These are phyloP conservation scores for Andrena hattorfiana DNA, from an alignment of 2,888 invertebrate genomes.

Conservation along the genomic window DNA sequence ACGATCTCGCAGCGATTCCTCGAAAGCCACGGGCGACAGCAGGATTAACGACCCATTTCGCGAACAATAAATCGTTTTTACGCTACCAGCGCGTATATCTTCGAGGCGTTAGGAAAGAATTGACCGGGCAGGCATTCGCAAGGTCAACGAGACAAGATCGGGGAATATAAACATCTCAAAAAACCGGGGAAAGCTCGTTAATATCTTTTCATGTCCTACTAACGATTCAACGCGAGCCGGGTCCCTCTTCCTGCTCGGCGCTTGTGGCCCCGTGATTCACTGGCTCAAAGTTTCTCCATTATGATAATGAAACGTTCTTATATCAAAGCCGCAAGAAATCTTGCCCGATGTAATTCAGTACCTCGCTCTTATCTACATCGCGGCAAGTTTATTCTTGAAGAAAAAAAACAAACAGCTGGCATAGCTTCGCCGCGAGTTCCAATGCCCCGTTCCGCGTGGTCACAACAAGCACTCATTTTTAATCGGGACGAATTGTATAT, in stretches of 20 bases:
- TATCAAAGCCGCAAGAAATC: background rate
- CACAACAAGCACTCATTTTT: background rate
- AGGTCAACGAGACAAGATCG: background rate
- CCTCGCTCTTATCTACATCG: background rate
- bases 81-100: background rate
- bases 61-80: conserved; percentile 6
- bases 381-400: background rate
- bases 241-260: background rate
- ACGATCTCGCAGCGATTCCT: background rate
- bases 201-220: too few species aligned
- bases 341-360: background rate
- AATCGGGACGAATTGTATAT: conserved; percentile 8
- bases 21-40: background rate
- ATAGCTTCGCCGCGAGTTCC: background rate
- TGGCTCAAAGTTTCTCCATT: background rate
- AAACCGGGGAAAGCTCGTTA: too few species aligned
- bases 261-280: too few species aligned
- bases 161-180: too few species aligned
- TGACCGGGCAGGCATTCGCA: background rate
- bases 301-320: background rate
- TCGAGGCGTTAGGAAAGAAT: background rate
- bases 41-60: background rate
- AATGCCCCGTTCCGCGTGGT: background rate
- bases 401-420: background rate
- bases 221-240: too few species aligned